These are phyloP conservation scores for Anguilla japonica DNA, from an alignment of 2,113 vertebrate genomes.

Conservation along the genomic window DNA sequence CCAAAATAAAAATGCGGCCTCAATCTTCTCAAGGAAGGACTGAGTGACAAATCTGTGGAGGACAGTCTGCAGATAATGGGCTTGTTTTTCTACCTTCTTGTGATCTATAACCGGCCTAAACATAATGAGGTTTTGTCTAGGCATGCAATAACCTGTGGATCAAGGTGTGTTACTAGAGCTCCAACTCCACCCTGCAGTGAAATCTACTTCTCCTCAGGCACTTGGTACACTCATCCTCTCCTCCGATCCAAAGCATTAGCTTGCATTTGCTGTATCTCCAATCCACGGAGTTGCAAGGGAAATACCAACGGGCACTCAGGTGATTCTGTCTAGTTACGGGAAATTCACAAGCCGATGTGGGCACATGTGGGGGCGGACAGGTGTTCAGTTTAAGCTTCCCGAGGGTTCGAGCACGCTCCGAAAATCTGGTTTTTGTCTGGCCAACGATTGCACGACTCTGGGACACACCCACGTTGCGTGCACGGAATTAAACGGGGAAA, in stretches of 20 bases:
- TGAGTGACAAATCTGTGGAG: neutral
- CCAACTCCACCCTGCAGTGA: neutral
- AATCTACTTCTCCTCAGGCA: neutral
- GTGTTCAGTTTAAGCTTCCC: slow-evolving; percentile 16
- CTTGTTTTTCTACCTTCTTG: neutral
- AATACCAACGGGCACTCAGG: neutral
- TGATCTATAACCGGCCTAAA: neutral
- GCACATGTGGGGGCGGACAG: neutral
- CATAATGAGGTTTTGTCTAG: neutral
- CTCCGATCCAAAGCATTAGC: too few species aligned
- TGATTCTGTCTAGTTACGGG: neutral
- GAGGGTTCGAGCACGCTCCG: slow-evolving; percentile 35
- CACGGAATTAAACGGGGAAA: slow-evolving; percentile 28
- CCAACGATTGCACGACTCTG: slow-evolving; percentile 35
- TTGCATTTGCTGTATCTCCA: too few species aligned
- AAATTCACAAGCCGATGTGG: neutral
- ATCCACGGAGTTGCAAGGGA: neutral
- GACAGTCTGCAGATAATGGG: neutral
- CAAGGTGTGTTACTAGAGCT: neutral
- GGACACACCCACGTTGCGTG: slow-evolving; percentile 25
- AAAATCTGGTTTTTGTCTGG: slow-evolving; percentile 31
- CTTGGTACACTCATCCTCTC: neutral
- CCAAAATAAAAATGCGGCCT: neutral
- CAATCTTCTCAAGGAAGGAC: neutral
- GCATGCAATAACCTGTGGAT: neutral